These are phyloP conservation scores for Phenganax subtilis DNA, from an alignment of 92 coral and sea anemone genomes.

Conservation along the genomic window DNA sequence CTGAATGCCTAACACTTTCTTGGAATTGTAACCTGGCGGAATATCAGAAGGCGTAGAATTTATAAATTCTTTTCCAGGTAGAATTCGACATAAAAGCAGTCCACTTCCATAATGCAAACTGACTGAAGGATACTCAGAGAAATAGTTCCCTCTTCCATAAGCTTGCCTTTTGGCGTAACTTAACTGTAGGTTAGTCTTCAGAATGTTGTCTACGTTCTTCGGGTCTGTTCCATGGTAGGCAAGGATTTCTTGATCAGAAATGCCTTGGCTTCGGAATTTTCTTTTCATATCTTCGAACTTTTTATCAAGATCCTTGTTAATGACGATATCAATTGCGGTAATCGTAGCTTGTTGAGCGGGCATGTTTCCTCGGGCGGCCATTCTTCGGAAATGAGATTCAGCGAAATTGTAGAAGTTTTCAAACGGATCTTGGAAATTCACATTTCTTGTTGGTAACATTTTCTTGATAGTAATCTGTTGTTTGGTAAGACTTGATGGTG, in stretches of 20 bases:
- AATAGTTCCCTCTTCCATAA: slow-evolving; percentile 39
- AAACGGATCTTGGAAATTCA: slow-evolving; percentile 32
- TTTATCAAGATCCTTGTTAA: slow-evolving; percentile 24
- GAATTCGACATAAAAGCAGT: slow-evolving; percentile 18
- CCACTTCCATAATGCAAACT: slow-evolving; percentile 24
- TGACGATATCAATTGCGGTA: slow-evolving; percentile 38
- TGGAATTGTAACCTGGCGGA: not conserved
- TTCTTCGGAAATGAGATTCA: slow-evolving; percentile 21
- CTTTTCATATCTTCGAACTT: slow-evolving; percentile 30
- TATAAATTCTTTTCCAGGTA: slow-evolving; percentile 11
- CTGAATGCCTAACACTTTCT: not conserved
- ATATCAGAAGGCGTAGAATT: not conserved
- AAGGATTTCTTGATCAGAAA: slow-evolving; percentile 38
- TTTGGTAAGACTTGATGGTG: not conserved
- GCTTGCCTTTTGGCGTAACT: slow-evolving; percentile 33
- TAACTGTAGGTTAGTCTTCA: slow-evolving; percentile 16
- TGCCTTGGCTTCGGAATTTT: slow-evolving; percentile 17
- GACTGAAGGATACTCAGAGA: slow-evolving; percentile 30
- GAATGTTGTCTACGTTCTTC: slow-evolving; percentile 25
- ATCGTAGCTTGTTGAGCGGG: slow-evolving; percentile 8
- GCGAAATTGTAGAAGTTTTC: slow-evolving; percentile 25
- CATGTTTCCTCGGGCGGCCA: not conserved
- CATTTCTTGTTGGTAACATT: slow-evolving; percentile 23
- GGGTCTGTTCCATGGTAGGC: slow-evolving; percentile 38
- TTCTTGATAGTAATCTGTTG: slow-evolving; percentile 5